These are phyloP conservation scores for Leiothrix lutea DNA, from an alignment of 2,113 vertebrate species.

Conservation along the genomic window DNA sequence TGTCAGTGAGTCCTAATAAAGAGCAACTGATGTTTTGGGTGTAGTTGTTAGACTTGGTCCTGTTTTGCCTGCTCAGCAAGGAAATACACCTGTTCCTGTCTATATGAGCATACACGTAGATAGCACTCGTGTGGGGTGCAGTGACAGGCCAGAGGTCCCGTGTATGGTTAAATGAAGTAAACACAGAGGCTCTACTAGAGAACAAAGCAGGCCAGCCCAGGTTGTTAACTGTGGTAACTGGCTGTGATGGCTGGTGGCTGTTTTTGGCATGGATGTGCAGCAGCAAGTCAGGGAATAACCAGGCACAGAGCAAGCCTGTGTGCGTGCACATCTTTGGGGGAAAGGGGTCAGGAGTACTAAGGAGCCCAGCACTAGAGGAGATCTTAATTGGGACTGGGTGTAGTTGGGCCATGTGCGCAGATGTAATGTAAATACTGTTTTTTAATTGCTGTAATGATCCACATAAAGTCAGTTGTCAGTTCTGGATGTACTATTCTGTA, in stretches of 20 bases:
- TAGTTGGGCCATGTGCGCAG: neutral
- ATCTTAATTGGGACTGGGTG: slow-evolving; percentile 39
- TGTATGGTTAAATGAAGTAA: neutral
- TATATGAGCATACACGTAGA: rapidly evolving
- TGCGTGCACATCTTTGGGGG: neutral
- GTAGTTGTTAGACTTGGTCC: neutral
- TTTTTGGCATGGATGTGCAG: neutral
- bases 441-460: slow-evolving; percentile 66
- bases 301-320: neutral
- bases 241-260: neutral
- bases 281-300: neutral
- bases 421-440: slow-evolving; percentile 5
- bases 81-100: neutral
- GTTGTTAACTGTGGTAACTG: neutral
- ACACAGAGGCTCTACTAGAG: neutral
- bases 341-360: neutral
- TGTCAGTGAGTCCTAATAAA: neutral
- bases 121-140: neutral
- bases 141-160: rapidly evolving
- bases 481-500: neutral
- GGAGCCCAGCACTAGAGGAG: neutral
- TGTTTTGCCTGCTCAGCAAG: neutral
- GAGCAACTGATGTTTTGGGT: neutral
- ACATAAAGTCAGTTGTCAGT: slow-evolving; percentile 43
- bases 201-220: neutral